phyloP scores from a whole-genome alignment of 2,113 vertebrate species.

The Ellobius talpinus region DNA sequence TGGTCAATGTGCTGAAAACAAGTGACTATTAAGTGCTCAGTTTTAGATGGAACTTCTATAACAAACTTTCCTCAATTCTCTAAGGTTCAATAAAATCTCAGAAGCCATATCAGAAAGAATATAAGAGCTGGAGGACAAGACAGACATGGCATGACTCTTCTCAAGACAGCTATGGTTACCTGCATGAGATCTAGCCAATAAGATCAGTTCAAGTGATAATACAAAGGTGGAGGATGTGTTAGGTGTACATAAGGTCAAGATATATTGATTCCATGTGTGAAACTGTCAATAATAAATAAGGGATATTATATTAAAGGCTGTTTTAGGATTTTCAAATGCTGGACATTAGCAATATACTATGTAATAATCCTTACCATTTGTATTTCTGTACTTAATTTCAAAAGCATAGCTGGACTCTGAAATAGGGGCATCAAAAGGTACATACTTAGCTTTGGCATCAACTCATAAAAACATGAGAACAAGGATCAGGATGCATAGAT shows the following conservation, averaged over 20 bases:
- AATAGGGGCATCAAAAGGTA: constrained; percentile 20
- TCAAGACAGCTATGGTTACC: neutral
- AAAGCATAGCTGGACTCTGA: constrained; percentile 52
- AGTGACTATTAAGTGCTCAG: neutral
- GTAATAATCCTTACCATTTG: constrained; percentile 58
- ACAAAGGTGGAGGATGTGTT: neutral
- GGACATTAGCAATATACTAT: constrained; percentile 50
- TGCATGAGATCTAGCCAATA: neutral
- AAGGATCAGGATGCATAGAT: neutral
- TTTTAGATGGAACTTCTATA: neutral
- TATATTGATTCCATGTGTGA: neutral
- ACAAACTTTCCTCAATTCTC: neutral
- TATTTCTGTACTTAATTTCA: constrained; percentile 51
- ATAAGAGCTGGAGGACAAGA: neutral
- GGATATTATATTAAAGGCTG: constrained; percentile 42
- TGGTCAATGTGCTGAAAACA: neutral
- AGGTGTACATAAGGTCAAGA: neutral
- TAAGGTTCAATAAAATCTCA: neutral
- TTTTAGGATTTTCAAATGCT: constrained; percentile 51
- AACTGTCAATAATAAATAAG: neutral
- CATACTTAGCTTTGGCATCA: neutral
- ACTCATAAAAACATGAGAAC: neutral
- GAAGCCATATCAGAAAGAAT: neutral
- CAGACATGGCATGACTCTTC: neutral
- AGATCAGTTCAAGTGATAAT: no score